Base-by-base conservation (phyloP, 2,888 invertebrate genomes). In the Pecten maximus region DNA sequence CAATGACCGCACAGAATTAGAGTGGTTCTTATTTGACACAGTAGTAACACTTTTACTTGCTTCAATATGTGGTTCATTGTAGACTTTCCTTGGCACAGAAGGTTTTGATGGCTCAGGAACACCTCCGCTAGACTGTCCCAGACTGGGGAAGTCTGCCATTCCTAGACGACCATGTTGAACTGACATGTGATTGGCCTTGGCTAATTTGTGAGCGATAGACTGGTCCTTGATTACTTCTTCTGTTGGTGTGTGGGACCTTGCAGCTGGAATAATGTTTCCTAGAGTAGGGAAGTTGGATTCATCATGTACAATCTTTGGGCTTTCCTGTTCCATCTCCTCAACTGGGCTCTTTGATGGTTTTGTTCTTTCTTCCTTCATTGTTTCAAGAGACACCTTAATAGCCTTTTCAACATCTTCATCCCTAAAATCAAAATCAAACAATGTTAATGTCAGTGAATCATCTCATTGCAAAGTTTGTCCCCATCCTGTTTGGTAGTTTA, bases 151-250 rank as follows among this genome's bases (percentile, higher is more conserved):
- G 88, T 95, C 95, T 40, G 94, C 93, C 16, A 92, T 48, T 89
- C 90, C 91, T 40, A 93, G 86, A 89, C 89, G 48, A 28, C 95
- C 95, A 88, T 95, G 94, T 40, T 95, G 94, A 6, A 96, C 96
- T 44, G 96, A 96, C 92, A 96, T 95, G 40, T 95, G 94, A 90
- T 95, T 95, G 28, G 94, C 94, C 40, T 95, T 94, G 10, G 96
- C 97, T 50, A 97, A 90, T 87, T 95, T 95, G 87, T 96, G 95
- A 19, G 97, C 97, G 92, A 96, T 93, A 8, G 96, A 95, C 60
- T 92, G 28, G 15, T 74, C 86, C 44, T 39, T 10, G 35, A 28
- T 88, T n/a, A 28, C 2, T 19, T 40, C 74, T n/a, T 89, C 89
- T n/a, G 89, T 60, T 40, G 91, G 40, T 16, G 86, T 87, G 40